Evolutionary conservation across 2,888 invertebrate species (phyloP).

Genomic region (Augochlorella aurata): DNA sequence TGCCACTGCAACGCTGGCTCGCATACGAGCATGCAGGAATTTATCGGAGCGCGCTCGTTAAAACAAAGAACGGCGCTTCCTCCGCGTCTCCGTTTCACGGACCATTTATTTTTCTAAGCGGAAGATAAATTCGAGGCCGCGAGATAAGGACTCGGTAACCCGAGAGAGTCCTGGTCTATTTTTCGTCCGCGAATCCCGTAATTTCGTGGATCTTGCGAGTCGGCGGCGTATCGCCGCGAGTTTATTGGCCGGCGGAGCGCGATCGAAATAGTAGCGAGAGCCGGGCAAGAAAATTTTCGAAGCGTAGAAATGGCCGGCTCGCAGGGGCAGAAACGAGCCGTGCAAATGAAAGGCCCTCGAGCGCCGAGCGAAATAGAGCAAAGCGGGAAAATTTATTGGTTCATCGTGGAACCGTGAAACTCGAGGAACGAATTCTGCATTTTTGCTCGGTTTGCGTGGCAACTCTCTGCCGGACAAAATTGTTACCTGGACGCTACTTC

Average conservation of each 20-base stretch:
- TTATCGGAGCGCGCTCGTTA: not conserved
- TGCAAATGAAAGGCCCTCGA: conserved; percentile 35
- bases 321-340: conserved; percentile 33
- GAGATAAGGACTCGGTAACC: conserved; percentile 20
- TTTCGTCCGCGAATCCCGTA: conserved; percentile 3
- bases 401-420: conserved; percentile 31
- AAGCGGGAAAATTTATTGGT: conserved; percentile 34
- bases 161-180: conserved; percentile 19
- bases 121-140: conserved; percentile 7
- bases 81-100: not conserved
- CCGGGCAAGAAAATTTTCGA: conserved; percentile 25
- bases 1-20: not conserved
- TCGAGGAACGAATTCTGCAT: conserved; percentile 4
- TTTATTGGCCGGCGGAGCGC: conserved; percentile 5
- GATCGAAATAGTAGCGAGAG: conserved; percentile 29
- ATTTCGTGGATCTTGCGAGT: not conserved
- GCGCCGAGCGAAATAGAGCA: conserved; percentile 42
- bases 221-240: not conserved
- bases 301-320: conserved; percentile 11
- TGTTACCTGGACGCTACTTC: not conserved
- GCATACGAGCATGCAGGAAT: not conserved
- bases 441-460: conserved; percentile 13
- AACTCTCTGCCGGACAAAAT: not conserved
- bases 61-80: not conserved
- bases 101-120: conserved; percentile 3